Evolutionary conservation across 2,888 invertebrate species (phyloP).

Genomic region (Drosophila tanythrix): DNA sequence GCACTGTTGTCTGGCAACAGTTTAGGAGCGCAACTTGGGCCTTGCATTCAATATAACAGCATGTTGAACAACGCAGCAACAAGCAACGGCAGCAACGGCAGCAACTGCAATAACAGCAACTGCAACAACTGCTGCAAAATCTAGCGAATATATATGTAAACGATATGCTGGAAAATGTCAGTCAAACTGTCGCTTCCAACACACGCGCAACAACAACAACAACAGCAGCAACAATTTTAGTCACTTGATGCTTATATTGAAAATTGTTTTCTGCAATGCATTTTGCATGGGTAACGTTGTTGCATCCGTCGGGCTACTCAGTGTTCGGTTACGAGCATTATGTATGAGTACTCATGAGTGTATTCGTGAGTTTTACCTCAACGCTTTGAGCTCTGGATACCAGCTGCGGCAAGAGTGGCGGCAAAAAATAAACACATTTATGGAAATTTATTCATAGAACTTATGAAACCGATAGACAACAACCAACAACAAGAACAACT

Average conservation of each 20-base stretch:
- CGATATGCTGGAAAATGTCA: slow-evolving; percentile 84
- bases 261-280: slow-evolving; percentile 78
- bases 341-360: slow-evolving; percentile 28
- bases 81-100: slow-evolving; percentile 63
- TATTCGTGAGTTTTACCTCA: slow-evolving; percentile 52
- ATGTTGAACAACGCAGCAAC: slow-evolving; percentile 75
- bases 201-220: slow-evolving; percentile 73
- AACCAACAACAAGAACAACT: slow-evolving; percentile 49
- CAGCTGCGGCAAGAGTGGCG: slow-evolving; percentile 69
- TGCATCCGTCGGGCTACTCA: slow-evolving; percentile 68
- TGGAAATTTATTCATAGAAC: slow-evolving; percentile 85
- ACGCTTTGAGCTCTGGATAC: slow-evolving; percentile 45
- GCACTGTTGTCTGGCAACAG: slow-evolving; percentile 56
- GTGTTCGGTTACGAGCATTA: slow-evolving; percentile 16
- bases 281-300: slow-evolving; percentile 63
- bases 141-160: slow-evolving; percentile 79
- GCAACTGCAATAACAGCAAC: slow-evolving; percentile 27
- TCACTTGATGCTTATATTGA: slow-evolving; percentile 82
- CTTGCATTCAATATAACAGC: slow-evolving; percentile 76
- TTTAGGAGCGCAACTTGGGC: slow-evolving; percentile 51
- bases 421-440: slow-evolving; percentile 79
- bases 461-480: slow-evolving; percentile 81
- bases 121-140: slow-evolving; percentile 61
- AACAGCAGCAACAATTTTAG: slow-evolving; percentile 60
- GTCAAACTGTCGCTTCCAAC: slow-evolving; percentile 84